These are phyloP conservation scores for Tenodera sinensis DNA, from an alignment of 2,888 invertebrate genomes.

Conservation along the genomic window DNA sequence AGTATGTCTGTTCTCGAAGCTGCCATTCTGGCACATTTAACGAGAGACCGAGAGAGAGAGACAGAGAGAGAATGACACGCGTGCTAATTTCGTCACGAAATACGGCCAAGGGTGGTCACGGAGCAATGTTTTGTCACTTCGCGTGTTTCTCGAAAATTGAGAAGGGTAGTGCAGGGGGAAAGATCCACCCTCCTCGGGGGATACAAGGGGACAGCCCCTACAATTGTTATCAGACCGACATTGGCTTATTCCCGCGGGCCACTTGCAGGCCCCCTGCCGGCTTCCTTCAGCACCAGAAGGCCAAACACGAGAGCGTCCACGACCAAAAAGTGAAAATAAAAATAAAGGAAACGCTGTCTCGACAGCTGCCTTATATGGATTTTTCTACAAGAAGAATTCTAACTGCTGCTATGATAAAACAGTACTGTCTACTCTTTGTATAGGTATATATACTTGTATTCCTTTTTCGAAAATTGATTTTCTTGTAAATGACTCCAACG, in stretches of 20 bases:
- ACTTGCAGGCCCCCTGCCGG: neutral
- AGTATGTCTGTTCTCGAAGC: too few species aligned
- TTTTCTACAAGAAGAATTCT: too few species aligned
- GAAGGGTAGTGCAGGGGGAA: neutral
- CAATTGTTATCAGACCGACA: slow-evolving; percentile 3
- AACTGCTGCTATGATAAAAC: too few species aligned
- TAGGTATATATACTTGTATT: too few species aligned
- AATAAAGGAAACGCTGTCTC: neutral
- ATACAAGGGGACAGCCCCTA: neutral
- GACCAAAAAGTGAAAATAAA: neutral
- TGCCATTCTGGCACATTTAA: neutral
- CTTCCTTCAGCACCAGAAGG: neutral
- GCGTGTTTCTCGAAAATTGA: neutral
- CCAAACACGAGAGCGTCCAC: neutral
- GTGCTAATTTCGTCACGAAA: neutral
- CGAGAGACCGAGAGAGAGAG: neutral
- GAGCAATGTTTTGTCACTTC: neutral
- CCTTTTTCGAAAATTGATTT: too few species aligned
- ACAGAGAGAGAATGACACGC: too few species aligned
- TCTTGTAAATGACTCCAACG: too few species aligned
- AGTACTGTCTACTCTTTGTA: too few species aligned
- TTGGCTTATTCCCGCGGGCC: neutral
- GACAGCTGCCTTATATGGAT: too few species aligned
- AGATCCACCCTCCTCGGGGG: neutral
- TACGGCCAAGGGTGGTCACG: neutral